Percentiles rank a stretch among this genome's conserved stretches.
phyloP scores from a whole-genome alignment of 1,140 invertebrate species.

The Drosophila nannoptera region DNA sequence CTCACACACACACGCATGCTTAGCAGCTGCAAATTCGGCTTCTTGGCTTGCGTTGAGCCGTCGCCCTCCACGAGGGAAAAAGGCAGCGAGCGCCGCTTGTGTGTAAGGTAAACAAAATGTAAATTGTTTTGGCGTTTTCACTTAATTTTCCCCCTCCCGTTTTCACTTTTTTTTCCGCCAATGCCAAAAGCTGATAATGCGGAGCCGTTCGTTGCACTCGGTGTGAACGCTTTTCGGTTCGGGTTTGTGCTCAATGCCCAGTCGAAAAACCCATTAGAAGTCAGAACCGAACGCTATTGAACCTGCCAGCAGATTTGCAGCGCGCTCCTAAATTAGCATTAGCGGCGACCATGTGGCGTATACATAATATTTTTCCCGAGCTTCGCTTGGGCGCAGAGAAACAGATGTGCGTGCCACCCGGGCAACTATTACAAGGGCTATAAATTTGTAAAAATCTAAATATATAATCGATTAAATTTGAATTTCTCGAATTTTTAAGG shows the following conservation, averaged over 20 bases:
- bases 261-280: conserved; percentile 61
- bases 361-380: conserved; percentile 21
- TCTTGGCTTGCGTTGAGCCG: too few species aligned
- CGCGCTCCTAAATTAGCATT: conserved; percentile 4
- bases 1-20: too few species aligned
- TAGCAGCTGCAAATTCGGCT: too few species aligned
- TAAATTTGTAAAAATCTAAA: too few species aligned
- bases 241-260: conserved; percentile 16
- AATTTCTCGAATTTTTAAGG: too few species aligned
- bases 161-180: conserved; percentile 19
- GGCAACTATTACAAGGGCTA: too few species aligned
- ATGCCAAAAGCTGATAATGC: conserved; percentile 49
- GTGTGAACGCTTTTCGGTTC: conserved; percentile 16
- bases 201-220: conserved; percentile 56
- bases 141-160: conserved; percentile 17
- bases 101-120: conserved; percentile 60
- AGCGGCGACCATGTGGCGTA: conserved; percentile 23
- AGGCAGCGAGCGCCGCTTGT: background rate
- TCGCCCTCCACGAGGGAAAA: too few species aligned
- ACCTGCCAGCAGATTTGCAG: conserved; percentile 42
- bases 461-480: too few species aligned
- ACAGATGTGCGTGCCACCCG: too few species aligned
- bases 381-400: too few species aligned
- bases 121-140: conserved; percentile 56
- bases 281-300: conserved; percentile 53